Evolutionary conservation across 2,113 vertebrate species (phyloP).

Genomic region (Megaceryle maxima): DNA sequence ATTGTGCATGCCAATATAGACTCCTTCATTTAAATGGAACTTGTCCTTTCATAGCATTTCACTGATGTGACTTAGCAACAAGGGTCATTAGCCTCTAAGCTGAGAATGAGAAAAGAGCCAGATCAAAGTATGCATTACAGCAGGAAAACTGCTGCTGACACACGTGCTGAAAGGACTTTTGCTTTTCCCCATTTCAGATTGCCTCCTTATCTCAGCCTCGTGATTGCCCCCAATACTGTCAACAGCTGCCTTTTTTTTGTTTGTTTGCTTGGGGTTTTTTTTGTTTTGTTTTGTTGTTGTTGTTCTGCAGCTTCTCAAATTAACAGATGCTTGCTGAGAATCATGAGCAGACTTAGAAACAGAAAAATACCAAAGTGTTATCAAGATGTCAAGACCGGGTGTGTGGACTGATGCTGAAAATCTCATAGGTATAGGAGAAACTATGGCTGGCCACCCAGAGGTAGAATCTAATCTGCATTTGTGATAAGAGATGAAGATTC

Average conservation of each 20-base stretch:
- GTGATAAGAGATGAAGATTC: neutral
- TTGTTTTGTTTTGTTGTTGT: neutral
- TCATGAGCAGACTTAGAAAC: neutral
- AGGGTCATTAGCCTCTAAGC: constrained; percentile 31
- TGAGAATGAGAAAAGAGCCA: neutral
- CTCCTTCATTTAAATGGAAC: neutral
- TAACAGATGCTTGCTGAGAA: neutral
- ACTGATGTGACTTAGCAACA: constrained; percentile 34
- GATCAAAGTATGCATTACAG: neutral
- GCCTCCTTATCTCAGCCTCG: neutral
- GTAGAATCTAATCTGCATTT: neutral
- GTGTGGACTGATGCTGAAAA: neutral
- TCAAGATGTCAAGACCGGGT: neutral
- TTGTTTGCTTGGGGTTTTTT: neutral
- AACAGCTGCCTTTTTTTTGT: neutral
- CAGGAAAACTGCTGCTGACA: neutral
- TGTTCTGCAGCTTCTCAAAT: neutral
- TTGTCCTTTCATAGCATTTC: neutral
- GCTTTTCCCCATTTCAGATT: neutral
- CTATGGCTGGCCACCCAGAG: neutral
- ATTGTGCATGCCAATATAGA: neutral
- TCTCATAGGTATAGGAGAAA: neutral
- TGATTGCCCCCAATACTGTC: neutral
- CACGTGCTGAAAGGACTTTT: neutral
- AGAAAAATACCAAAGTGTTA: neutral